Percentiles rank a stretch among this genome's conserved stretches.
Conservation (phyloP, 2,888 invertebrate genomes). For the Nyleta sp. region DNA sequence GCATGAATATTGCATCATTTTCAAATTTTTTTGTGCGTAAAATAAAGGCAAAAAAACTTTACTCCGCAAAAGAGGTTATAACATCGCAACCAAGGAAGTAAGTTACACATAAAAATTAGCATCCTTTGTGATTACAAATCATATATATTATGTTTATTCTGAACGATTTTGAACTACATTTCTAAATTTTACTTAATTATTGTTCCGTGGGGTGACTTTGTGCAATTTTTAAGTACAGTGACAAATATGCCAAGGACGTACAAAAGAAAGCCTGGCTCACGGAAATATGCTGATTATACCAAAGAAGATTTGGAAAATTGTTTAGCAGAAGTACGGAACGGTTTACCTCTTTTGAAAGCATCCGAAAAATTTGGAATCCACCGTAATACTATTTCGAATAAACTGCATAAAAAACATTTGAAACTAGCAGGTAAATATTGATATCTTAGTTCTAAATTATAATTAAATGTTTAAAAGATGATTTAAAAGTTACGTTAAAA, state of each 20-base stretch:
- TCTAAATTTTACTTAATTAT: no score
- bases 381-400: slow-evolving; percentile 33
- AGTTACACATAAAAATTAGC: no score
- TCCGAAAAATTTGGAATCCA: slow-evolving; percentile 20
- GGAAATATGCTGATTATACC: slow-evolving; percentile 12
- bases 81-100: no score
- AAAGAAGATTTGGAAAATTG: slow-evolving; percentile 20
- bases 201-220: slow-evolving; percentile 33
- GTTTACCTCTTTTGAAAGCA: slow-evolving; percentile 2
- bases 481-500: no score
- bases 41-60: no score
- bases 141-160: slow-evolving; percentile 2
- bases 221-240: slow-evolving; percentile 7
- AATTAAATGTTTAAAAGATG: no score
- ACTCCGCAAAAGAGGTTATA: no score
- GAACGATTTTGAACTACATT: slow-evolving; percentile 1
- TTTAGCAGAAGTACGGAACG: slow-evolving; percentile 5
- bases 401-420: slow-evolving; percentile 12
- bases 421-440: slow-evolving; percentile 22
- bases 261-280: slow-evolving; percentile 25
- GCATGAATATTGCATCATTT: no score
- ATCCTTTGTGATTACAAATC: slow-evolving; percentile 11
- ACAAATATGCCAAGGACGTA: slow-evolving; percentile 27
- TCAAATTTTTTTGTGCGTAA: no score
- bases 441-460: not conserved